Evolutionary conservation across 2,888 invertebrate species (phyloP).

Genomic region (Crematogaster levior): DNA sequence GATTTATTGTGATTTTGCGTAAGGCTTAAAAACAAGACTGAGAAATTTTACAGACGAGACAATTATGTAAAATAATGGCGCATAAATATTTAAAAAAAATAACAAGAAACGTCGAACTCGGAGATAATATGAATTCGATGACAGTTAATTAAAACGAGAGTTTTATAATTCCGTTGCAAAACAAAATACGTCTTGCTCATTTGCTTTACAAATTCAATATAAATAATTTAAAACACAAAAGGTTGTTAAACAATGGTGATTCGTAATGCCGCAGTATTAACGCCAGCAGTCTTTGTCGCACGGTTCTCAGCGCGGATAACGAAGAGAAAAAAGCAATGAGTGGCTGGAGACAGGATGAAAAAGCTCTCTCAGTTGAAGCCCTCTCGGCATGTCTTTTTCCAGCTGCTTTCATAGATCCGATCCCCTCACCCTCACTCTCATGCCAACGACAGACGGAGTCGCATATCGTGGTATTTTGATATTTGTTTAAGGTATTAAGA

Average conservation of each 20-base stretch:
- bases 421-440: neutral
- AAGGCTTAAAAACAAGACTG: neutral
- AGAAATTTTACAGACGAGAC: neutral
- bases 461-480: neutral
- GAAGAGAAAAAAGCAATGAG: slow-evolving; percentile 33
- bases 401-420: slow-evolving; percentile 43
- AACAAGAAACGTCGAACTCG: neutral
- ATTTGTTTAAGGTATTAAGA: slow-evolving; percentile 1
- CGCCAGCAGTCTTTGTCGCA: slow-evolving; percentile 24
- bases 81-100: neutral
- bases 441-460: neutral
- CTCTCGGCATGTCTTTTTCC: slow-evolving; percentile 33
- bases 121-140: neutral
- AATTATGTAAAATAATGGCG: neutral
- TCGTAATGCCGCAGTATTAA: slow-evolving; percentile 4
- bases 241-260: slow-evolving; percentile 26
- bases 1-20: neutral
- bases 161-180: neutral
- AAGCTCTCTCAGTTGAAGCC: slow-evolving; percentile 35
- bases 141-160: neutral
- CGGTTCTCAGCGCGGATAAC: slow-evolving; percentile 22
- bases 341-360: slow-evolving; percentile 25
- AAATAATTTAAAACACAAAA: slow-evolving; percentile 16
- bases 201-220: slow-evolving; percentile 22
- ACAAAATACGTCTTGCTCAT: neutral